phyloP scores from a whole-genome alignment of 2,113 vertebrate genomes.

The Campylomormyrus tamandua region DNA sequence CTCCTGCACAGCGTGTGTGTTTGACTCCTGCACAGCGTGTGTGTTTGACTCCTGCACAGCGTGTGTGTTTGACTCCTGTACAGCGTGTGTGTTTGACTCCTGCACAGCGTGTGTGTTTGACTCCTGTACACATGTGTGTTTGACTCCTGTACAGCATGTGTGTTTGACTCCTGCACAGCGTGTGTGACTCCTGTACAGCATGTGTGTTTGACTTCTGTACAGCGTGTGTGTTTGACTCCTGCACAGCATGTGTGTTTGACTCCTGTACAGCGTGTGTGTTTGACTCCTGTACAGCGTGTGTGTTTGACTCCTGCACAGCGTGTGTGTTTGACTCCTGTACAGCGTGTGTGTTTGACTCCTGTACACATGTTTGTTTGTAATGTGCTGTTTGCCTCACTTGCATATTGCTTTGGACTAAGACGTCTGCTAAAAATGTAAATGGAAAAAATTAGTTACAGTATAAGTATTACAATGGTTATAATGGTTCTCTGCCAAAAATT shows the following conservation, averaged over 20 bases:
- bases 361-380: background rate
- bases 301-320: background rate
- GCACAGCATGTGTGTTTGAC: too few relatives aligned
- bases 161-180: background rate
- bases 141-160: too few relatives aligned
- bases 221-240: background rate
- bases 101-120: too few relatives aligned
- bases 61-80: too few relatives aligned
- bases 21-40: background rate
- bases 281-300: too few relatives aligned
- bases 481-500: background rate
- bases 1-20: background rate
- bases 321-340: too few relatives aligned
- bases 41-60: too few relatives aligned
- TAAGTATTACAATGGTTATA: background rate
- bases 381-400: background rate
- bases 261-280: too few relatives aligned
- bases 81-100: background rate
- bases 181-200: background rate
- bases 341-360: too few relatives aligned
- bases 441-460: background rate
- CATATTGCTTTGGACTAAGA: background rate
- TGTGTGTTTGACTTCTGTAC: background rate
- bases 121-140: too few relatives aligned
- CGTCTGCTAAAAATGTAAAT: background rate